Percentiles rank a stretch among this genome's conserved stretches.
Evolutionary conservation across 2,113 vertebrate species (phyloP).

Genomic region (Pollimyrus isidori): DNA sequence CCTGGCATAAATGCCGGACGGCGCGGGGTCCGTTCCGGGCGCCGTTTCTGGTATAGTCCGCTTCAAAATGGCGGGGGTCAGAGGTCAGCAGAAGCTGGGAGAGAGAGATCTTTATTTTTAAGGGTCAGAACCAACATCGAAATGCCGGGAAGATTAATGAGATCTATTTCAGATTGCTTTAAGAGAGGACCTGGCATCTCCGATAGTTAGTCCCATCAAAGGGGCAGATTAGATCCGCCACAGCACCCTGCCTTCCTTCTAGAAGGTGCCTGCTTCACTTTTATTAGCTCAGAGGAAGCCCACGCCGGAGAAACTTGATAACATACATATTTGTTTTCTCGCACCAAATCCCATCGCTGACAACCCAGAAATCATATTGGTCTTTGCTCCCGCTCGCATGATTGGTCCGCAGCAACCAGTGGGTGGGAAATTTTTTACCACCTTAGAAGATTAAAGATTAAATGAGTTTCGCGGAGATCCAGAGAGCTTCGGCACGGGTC

Average conservation of each 20-base stretch:
- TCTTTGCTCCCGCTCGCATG: neutral
- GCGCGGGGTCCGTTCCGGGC: neutral
- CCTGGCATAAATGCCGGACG: neutral
- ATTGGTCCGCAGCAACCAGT: neutral
- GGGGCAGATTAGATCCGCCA: neutral
- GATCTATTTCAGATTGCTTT: conserved; percentile 13
- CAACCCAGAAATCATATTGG: neutral
- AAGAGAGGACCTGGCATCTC: neutral
- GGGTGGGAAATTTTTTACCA: neutral
- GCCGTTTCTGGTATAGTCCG: neutral
- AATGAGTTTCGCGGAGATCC: neutral
- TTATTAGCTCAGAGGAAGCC: neutral
- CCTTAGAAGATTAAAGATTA: neutral
- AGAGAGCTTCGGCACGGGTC: neutral
- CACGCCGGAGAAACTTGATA: neutral
- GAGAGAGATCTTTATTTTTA: conserved; percentile 6
- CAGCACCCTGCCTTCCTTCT: neutral
- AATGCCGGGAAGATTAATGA: conserved; percentile 14
- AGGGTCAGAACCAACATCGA: neutral
- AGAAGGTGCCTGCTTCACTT: neutral
- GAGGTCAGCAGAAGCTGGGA: neutral
- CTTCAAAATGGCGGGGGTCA: neutral
- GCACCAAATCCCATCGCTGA: neutral
- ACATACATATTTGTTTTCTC: conserved; percentile 6
- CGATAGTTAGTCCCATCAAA: neutral